Evolutionary conservation across 1,140 invertebrate species (phyloP).

Genomic region (Brachionus rubens): DNA sequence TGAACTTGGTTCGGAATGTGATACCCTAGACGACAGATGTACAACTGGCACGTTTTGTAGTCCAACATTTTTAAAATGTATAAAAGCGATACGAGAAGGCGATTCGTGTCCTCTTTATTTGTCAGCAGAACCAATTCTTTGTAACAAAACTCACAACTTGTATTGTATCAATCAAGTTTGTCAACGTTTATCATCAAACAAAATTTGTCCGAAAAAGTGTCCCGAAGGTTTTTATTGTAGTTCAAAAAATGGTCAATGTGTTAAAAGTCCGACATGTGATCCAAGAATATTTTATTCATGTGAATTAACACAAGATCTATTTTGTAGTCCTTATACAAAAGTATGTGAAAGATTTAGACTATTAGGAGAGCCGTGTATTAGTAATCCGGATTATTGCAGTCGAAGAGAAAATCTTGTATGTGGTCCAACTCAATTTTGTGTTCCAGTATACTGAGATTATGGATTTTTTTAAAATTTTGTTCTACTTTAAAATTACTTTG

Average conservation of each 20-base stretch:
- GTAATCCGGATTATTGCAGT: too few species aligned
- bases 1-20: background rate
- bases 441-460: too few species aligned
- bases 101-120: background rate
- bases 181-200: background rate
- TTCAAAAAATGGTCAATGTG: background rate
- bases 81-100: background rate
- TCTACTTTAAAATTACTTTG: too few species aligned
- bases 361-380: too few species aligned
- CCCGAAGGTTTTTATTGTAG: background rate
- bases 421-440: too few species aligned
- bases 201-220: background rate
- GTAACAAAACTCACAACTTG: background rate
- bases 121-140: background rate
- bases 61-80: conserved; percentile 14
- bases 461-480: too few species aligned
- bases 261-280: too few species aligned
- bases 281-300: too few species aligned
- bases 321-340: too few species aligned
- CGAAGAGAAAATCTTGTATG: too few species aligned
- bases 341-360: too few species aligned
- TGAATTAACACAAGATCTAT: too few species aligned
- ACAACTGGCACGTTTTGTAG: background rate
- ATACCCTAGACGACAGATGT: background rate
- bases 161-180: background rate